Conservation (phyloP, 1,140 invertebrate genomes). For the Stratiolaelaps scimitus region DNA sequence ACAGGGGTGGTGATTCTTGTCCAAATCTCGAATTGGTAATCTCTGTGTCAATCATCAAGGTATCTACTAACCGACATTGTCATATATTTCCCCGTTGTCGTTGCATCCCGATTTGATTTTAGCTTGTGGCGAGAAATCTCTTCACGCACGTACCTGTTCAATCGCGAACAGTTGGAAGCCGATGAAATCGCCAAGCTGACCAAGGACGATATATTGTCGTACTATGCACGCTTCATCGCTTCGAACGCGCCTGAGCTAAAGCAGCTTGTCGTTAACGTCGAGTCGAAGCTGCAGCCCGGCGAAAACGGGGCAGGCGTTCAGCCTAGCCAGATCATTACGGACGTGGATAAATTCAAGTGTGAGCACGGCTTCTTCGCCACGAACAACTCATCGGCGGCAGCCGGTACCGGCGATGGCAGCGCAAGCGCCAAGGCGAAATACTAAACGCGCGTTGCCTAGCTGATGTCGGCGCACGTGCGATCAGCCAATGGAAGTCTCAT, state of each 20-base stretch:
- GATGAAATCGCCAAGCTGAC: background rate
- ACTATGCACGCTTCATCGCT: background rate
- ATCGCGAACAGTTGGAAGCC: constrained; percentile 7
- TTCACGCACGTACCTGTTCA: background rate
- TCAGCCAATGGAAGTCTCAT: too few relatives aligned
- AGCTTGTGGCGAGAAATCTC: constrained; percentile 17
- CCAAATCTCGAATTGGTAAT: too few relatives aligned
- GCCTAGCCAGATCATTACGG: background rate
- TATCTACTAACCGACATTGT: too few relatives aligned
- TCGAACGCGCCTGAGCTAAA: background rate
- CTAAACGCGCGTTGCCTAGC: too few relatives aligned
- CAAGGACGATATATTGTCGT: constrained; percentile 3
- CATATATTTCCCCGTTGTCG: too few relatives aligned
- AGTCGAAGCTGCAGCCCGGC: background rate
- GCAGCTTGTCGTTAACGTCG: constrained; percentile 10
- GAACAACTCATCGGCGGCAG: too few relatives aligned
- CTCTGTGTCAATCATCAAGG: too few relatives aligned
- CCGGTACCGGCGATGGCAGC: too few relatives aligned
- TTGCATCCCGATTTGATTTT: too few relatives aligned
- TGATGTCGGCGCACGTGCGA: too few relatives aligned
- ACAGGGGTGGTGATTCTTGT: too few relatives aligned
- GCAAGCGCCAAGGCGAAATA: too few relatives aligned
- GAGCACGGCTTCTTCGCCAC: background rate
- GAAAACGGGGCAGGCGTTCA: background rate
- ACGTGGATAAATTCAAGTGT: constrained; percentile 13